Evolutionary conservation across 2,888 invertebrate species (phyloP).

Genomic region (Hypolimnas misippus): DNA sequence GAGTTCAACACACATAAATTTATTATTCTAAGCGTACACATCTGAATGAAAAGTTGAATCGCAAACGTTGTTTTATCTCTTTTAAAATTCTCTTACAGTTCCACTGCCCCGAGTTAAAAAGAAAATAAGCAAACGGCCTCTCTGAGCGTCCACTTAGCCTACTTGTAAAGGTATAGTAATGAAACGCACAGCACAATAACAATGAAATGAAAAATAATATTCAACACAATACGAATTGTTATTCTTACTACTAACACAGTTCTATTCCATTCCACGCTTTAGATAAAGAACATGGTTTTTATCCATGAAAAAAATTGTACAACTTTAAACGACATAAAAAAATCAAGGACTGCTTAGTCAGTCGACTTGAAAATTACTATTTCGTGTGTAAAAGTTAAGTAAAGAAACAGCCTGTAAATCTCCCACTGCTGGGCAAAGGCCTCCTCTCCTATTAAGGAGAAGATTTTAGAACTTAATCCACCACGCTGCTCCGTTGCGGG

Average conservation of each 20-base stretch:
- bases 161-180: conserved; percentile 37
- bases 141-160: conserved; percentile 38
- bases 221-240: conserved; percentile 20
- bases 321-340: neutral
- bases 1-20: conserved; percentile 15
- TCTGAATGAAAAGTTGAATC: conserved; percentile 35
- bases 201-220: conserved; percentile 35
- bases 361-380: conserved; percentile 10
- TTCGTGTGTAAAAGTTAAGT: no score
- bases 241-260: conserved; percentile 27
- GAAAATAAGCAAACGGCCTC: conserved; percentile 37
- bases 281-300: conserved; percentile 1
- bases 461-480: no score
- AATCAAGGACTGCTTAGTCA: conserved; percentile 16
- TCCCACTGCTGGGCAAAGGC: no score
- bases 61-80: conserved; percentile 32
- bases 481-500: no score
- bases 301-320: neutral
- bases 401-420: no score
- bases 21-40: conserved; percentile 26
- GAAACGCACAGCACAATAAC: conserved; percentile 30
- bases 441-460: no score
- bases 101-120: conserved; percentile 32
- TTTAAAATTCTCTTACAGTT: conserved; percentile 32
- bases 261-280: conserved; percentile 13